Evolutionary conservation across 2,797 vertebrate species (phyloP), one percentile per base, ranked within the genome.

Genomic region (Pipistrellus kuhlii): DNA sequence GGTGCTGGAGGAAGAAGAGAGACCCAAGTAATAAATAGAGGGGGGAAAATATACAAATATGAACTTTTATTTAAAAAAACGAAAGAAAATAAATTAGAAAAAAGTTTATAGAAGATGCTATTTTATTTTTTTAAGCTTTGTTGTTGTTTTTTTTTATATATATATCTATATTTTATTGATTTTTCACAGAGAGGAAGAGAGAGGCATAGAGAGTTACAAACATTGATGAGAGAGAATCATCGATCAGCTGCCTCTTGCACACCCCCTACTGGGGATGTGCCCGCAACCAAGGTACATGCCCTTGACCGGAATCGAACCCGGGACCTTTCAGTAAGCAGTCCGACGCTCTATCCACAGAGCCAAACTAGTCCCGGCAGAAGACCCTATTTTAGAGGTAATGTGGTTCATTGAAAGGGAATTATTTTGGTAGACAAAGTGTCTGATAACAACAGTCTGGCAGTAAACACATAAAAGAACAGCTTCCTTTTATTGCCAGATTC

Each of bases 351-450:
- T 38, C 38, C 38, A 41, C 38, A 7, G 38, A 41, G 38, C 38
- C 38, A 41, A 41, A 41, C 38, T 6, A 41, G 38, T 7, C 38
- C 38, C 6, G 38, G 38, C 38, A 1, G 5, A 62, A 68, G 9
- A 8, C 53, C 0, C 4, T 73, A 0, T 20, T 38, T 91, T 73
- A 64, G 8, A 46, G 4, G 5, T 17, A 1, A 32, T 93, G 8
- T 69, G 14, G 9, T 51, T 20, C 72, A 46, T 41, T 55, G n/a
- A 71, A 88, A 73, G 14, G 14, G 83, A 93, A 76, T 41, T 82
- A 91, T 89, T 94, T 88, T 78, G 41, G 44, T 85, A 77, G 68
- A 85, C 55, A 71, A 71, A 89, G 55, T 84, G 13, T 90, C 82
- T 92, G 23, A 17, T 69, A 69, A 44, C 57, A 78, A 46, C 46